Evolutionary conservation across 1,140 invertebrate genomes (phyloP).

Genomic region (Penaeus japonicus): DNA sequence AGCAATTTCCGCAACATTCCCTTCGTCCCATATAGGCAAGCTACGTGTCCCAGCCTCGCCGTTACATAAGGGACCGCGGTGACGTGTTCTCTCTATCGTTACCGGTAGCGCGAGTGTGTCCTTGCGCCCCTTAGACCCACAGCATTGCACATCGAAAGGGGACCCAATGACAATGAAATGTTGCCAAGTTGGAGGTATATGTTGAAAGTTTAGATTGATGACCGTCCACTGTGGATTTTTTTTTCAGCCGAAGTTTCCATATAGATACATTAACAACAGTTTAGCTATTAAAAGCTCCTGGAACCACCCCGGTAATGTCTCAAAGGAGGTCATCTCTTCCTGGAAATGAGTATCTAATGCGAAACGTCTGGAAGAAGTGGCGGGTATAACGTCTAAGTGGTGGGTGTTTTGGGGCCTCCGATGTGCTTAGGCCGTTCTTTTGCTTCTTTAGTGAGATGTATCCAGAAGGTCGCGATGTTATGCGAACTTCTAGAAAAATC

Average conservation of each 20-base stretch:
- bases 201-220: slow-evolving; percentile 29
- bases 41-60: no score
- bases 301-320: background rate
- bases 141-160: slow-evolving; percentile 1
- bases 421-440: no score
- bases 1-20: no score
- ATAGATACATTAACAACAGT: slow-evolving; percentile 24
- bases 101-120: background rate
- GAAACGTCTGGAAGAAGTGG: background rate
- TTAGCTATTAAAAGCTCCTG: slow-evolving; percentile 24
- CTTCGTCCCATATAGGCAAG: no score
- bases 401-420: no score
- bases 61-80: no score
- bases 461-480: no score
- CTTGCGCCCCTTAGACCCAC: background rate
- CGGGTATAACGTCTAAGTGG: no score
- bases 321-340: background rate
- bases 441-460: no score
- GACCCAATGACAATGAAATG: slow-evolving; percentile 21
- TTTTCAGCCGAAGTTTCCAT: background rate
- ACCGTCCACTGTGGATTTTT: background rate
- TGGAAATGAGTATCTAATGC: slow-evolving; percentile 10
- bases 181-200: slow-evolving; percentile 25
- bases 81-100: no score
- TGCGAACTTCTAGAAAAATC: no score